These are phyloP conservation scores for Ardeotis arabs DNA, from an alignment of 2,113 vertebrate genomes.

Conservation along the genomic window DNA sequence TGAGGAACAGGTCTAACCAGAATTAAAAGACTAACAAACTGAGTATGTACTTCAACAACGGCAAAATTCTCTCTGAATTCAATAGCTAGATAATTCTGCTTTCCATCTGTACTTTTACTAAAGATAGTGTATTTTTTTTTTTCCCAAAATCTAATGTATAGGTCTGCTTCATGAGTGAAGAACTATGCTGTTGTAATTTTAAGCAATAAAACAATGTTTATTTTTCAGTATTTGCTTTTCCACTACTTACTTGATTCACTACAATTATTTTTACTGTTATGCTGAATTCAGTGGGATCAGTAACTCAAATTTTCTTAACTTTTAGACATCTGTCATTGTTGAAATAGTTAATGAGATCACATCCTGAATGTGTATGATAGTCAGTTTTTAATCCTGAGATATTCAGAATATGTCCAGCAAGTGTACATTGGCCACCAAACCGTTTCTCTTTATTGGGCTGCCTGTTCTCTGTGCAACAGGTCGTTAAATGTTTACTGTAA, in stretches of 20 bases:
- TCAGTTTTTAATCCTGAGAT: background rate
- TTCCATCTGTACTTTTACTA: background rate
- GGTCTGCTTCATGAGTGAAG: background rate
- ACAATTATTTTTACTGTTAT: background rate
- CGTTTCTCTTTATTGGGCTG: background rate
- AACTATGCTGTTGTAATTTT: background rate
- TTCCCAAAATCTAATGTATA: background rate
- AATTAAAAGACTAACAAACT: background rate
- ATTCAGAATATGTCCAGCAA: background rate
- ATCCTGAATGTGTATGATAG: background rate
- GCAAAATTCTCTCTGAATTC: background rate
- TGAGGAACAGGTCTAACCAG: background rate
- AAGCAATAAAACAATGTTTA: background rate
- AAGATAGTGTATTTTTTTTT: background rate
- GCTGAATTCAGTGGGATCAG: background rate
- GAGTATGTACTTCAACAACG: background rate
- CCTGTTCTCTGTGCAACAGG: background rate
- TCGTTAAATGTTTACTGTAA: background rate
- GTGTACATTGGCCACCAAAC: accelerated
- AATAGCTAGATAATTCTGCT: background rate
- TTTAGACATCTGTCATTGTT: background rate
- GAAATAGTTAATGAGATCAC: background rate
- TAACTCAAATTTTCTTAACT: background rate
- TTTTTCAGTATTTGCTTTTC: background rate
- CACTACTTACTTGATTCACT: background rate